Base-by-base conservation (phyloP, 2,113 vertebrate genomes). In the Lepisosteus osseus region DNA sequence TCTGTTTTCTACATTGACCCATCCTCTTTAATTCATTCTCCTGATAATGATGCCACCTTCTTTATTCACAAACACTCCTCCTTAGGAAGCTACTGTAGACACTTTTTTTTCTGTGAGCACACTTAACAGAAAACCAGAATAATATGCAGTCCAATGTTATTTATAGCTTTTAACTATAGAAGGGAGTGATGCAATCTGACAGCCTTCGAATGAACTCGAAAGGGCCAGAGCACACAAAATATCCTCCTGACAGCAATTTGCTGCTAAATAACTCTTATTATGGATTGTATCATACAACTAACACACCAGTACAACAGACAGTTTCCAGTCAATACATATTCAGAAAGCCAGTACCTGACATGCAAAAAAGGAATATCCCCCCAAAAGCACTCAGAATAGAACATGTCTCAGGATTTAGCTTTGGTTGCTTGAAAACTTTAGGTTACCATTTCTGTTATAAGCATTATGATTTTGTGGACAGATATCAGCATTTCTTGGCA, bases 181-280 rank as follows among this genome's bases (percentile, higher is more conserved):
- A 45, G 47, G 15, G 54, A 61, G 40, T 69, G 56, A 72, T 61
- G 59, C 74, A 69, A 72, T 44, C 69, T 56, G 65, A 57, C 54
- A 65, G 54, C 42, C 57, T 63, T 51, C 42, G 65, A 54, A 67
- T 61, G 55, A 69, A 65, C 29, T 59, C 55, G 55, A 61, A 65
- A 54, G 6, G 56, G 56, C 41, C 6, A 29, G 7, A 3, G 65
- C 17, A 12, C 56, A 54, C 65, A 65, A 54, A 57, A 57, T 55
- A 17, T 15, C 43, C n/a, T n/a, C 54, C 44, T 61, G 65, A 57
- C 7, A n/a, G 72, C 17, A 51, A 69, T 77, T 67, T 77, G 69
- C 61, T 15, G 65, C 29, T 72, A 71, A 65, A 69, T 71, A 74
- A 62, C 68, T 74, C 66, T 77, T 61, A 72, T 64, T 63, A 66